Percentiles rank a stretch among this genome's conserved stretches.
Evolutionary conservation across 2,888 invertebrate genomes (phyloP).

Genomic region (Therioaphis trifolii): DNA sequence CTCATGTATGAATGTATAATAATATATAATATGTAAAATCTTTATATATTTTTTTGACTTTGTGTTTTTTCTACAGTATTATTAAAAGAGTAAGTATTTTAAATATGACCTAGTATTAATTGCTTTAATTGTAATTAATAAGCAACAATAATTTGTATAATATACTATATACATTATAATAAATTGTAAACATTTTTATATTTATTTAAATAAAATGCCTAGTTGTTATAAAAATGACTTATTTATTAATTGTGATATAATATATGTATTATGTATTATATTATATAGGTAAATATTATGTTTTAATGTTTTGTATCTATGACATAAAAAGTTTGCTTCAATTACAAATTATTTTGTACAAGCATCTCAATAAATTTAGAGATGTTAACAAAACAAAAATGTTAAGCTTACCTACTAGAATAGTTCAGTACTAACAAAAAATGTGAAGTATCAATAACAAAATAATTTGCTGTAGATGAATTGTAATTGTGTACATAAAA

Average conservation of each 20-base stretch:
- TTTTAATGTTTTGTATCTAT: conserved; percentile 4
- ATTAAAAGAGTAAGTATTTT: not conserved
- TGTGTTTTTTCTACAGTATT: conserved; percentile 6
- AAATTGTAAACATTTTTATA: conserved; percentile 6
- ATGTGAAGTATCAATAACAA: not conserved
- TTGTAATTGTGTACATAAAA: conserved; percentile 1
- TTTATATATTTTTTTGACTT: conserved; percentile 2
- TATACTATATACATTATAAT: conserved; percentile 9
- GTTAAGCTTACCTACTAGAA: conserved; percentile 1
- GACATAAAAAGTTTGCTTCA: not conserved
- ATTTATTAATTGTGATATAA: conserved; percentile 6
- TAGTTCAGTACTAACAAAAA: conserved; percentile 8
- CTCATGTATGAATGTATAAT: not conserved
- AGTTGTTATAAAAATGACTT: not conserved
- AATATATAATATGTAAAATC: not conserved
- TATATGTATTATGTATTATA: conserved; percentile 6
- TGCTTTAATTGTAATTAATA: conserved; percentile 17
- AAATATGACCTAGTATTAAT: not conserved
- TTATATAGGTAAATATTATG: not conserved
- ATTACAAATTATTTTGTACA: conserved; percentile 16
- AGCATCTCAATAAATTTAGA: conserved; percentile 17
- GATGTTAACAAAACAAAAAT: conserved; percentile 15
- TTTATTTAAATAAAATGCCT: not conserved
- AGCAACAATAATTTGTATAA: conserved; percentile 14
- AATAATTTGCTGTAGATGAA: conserved; percentile 13